These are phyloP conservation scores for Synergus umbraculus DNA, from an alignment of 2,888 invertebrate genomes.

Conservation along the genomic window DNA sequence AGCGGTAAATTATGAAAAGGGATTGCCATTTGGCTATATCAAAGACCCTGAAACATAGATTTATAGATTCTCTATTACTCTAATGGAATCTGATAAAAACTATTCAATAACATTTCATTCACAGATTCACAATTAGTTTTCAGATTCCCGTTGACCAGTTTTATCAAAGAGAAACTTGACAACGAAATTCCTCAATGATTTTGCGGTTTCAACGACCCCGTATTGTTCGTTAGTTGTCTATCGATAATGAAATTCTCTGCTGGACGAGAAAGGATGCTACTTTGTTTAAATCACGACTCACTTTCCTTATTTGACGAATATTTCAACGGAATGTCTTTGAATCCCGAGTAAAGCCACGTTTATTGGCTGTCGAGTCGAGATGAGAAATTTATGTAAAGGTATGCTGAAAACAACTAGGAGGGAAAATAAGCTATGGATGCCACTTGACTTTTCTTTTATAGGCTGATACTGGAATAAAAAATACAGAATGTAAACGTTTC, in stretches of 20 bases:
- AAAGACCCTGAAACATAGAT: no score
- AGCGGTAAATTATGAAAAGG: neutral
- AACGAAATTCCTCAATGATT: neutral
- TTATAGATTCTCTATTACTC: neutral
- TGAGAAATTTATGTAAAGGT: slow-evolving; percentile 56
- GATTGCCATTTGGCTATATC: neutral
- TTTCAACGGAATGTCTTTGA: slow-evolving; percentile 53
- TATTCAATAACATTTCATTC: neutral
- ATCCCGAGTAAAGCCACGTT: slow-evolving; percentile 49
- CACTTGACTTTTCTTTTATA: no score
- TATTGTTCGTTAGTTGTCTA: slow-evolving; percentile 1
- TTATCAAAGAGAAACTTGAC: neutral
- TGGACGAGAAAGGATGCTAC: slow-evolving; percentile 15
- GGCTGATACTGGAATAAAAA: no score
- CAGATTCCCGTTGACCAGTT: neutral
- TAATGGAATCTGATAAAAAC: neutral
- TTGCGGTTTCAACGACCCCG: neutral
- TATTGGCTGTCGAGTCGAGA: slow-evolving; percentile 52
- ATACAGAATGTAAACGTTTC: no score
- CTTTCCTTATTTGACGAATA: slow-evolving; percentile 41
- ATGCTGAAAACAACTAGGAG: slow-evolving; percentile 4
- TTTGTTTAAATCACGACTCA: slow-evolving; percentile 21
- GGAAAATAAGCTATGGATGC: no score
- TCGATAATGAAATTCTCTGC: slow-evolving; percentile 31
- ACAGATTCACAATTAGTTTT: neutral